phyloP scores from a whole-genome alignment of 2,797 vertebrate genomes.

The Erithacus rubecula region DNA sequence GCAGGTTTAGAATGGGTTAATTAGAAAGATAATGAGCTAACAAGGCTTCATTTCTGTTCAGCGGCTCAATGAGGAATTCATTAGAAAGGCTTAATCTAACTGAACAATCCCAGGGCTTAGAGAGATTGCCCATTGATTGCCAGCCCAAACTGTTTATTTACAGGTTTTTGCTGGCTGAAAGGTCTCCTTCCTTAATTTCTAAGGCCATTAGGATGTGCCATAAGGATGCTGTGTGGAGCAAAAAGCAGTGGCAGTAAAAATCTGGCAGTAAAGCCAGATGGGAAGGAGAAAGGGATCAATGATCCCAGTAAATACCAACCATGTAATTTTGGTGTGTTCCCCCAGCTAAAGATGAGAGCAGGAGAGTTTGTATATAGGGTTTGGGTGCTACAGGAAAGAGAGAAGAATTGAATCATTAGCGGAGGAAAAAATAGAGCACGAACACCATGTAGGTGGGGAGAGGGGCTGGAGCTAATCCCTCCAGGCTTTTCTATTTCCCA shows the following conservation, averaged over 20 bases:
- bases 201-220: not conserved
- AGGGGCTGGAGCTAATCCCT: not conserved
- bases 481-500: not conserved
- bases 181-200: constrained; percentile 63
- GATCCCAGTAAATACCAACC: not conserved
- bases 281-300: not conserved
- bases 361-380: not conserved
- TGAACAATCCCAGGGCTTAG: constrained; percentile 70
- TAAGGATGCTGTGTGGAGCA: not conserved
- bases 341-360: not conserved
- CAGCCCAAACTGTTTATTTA: constrained; percentile 67
- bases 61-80: constrained; percentile 88
- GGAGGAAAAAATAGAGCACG: not conserved
- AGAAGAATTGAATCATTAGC: not conserved
- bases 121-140: constrained; percentile 73
- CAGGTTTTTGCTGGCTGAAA: constrained; percentile 61
- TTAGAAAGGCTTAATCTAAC: constrained; percentile 87
- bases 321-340: not conserved
- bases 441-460: not conserved
- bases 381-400: not conserved
- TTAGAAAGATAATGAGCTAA: constrained; percentile 89
- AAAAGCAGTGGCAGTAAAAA: constrained; percentile 33
- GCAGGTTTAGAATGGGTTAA: constrained; percentile 83
- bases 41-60: constrained; percentile 83
- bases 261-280: constrained; percentile 12